Evolutionary conservation across 2,797 vertebrate genomes (phyloP).

Genomic region (Harpagifer antarcticus): DNA sequence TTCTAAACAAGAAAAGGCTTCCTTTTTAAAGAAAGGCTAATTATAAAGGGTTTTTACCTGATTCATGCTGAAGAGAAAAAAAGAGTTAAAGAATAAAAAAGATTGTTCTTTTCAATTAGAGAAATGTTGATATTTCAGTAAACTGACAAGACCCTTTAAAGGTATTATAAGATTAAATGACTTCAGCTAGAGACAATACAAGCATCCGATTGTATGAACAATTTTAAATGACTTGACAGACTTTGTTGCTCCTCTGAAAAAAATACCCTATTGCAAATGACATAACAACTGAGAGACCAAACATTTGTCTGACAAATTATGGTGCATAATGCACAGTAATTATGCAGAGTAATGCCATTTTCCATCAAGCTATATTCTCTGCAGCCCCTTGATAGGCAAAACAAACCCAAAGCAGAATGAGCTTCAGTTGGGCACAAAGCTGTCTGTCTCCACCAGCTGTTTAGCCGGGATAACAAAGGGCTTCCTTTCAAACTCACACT

Average conservation of each 20-base stretch:
- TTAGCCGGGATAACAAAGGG: constrained; percentile 62
- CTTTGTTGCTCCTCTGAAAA: constrained; percentile 35
- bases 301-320: constrained; percentile 77
- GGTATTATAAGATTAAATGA: background rate
- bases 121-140: background rate
- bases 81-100: background rate
- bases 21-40: constrained; percentile 15
- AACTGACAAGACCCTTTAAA: background rate
- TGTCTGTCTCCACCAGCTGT: constrained; percentile 66
- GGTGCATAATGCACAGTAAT: constrained; percentile 77
- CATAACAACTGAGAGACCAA: constrained; percentile 53
- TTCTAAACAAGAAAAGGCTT: constrained; percentile 31
- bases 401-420: constrained; percentile 64
- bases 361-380: constrained; percentile 72
- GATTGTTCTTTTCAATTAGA: constrained; percentile 6
- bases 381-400: constrained; percentile 72
- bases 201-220: constrained; percentile 9
- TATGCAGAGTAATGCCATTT: constrained; percentile 73
- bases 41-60: constrained; percentile 2
- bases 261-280: constrained; percentile 53
- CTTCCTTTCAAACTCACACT: constrained; percentile 39
- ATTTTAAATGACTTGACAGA: constrained; percentile 40
- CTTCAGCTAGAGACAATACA: background rate
- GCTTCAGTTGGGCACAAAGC: constrained; percentile 52
- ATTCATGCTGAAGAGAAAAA: background rate